These are phyloP conservation scores for Drosophila sucinea DNA, from an alignment of 1,140 invertebrate genomes.

Conservation along the genomic window DNA sequence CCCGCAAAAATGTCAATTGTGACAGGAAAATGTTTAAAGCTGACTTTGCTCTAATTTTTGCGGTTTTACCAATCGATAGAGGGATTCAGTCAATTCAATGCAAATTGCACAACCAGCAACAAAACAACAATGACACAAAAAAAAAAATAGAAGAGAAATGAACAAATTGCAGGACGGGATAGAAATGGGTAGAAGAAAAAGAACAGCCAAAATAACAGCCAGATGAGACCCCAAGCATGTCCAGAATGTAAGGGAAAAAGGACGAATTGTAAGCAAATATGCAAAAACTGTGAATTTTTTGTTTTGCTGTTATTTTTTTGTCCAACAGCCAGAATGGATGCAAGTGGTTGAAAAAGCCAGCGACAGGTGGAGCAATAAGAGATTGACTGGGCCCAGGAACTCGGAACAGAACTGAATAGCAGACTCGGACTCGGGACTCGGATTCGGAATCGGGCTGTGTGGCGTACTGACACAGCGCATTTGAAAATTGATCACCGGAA, in stretches of 20 bases:
- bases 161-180: constrained; percentile 51
- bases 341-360: constrained; percentile 55
- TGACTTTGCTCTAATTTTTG: constrained; percentile 44
- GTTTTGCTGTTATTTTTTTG: constrained; percentile 57
- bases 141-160: constrained; percentile 22
- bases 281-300: constrained; percentile 73
- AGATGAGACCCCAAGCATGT: constrained; percentile 51
- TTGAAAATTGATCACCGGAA: constrained; percentile 82
- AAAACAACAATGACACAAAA: constrained; percentile 8
- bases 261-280: constrained; percentile 54
- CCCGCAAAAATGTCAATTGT: neutral
- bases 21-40: constrained; percentile 42
- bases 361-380: constrained; percentile 66
- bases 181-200: constrained; percentile 4
- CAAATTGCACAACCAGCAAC: constrained; percentile 53
- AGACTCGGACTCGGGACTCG: constrained; percentile 41
- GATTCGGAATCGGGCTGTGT: constrained; percentile 1
- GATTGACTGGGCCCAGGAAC: constrained; percentile 13
- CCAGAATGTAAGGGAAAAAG: constrained; percentile 15
- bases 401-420: constrained; percentile 19
- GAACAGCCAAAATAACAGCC: constrained; percentile 41
- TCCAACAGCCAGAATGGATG: constrained; percentile 48
- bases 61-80: constrained; percentile 35
- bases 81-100: constrained; percentile 9
- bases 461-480: constrained; percentile 71